phyloP scores from a whole-genome alignment of 2,888 invertebrate species.

The Calephelis perditalis region DNA sequence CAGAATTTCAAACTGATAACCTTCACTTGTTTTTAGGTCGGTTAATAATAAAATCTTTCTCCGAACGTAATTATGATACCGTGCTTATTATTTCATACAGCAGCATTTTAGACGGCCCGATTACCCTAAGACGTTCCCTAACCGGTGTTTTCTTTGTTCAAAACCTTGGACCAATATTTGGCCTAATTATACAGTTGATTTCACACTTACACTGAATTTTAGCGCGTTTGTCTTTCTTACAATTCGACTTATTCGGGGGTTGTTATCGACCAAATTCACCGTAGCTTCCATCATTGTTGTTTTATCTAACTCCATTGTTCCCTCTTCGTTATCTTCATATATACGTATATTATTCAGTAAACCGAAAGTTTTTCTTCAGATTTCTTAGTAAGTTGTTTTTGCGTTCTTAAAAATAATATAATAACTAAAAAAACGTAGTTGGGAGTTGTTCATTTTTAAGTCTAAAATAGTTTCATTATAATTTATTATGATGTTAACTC shows the following conservation, averaged over 20 bases:
- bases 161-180: constrained; percentile 59
- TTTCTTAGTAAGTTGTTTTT: background rate
- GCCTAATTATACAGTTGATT: constrained; percentile 62
- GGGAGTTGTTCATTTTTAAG: too few relatives aligned
- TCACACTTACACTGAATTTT: constrained; percentile 51
- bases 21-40: too few relatives aligned
- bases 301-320: constrained; percentile 14
- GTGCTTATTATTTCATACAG: background rate
- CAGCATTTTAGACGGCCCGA: constrained; percentile 44
- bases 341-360: background rate
- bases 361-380: too few relatives aligned
- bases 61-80: too few relatives aligned
- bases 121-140: constrained; percentile 51
- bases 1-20: too few relatives aligned
- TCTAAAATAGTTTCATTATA: too few relatives aligned
- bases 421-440: too few relatives aligned
- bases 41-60: too few relatives aligned
- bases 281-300: constrained; percentile 16
- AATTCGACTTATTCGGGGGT: constrained; percentile 26
- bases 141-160: constrained; percentile 62
- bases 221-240: constrained; percentile 44
- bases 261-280: constrained; percentile 25
- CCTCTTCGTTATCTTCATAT: constrained; percentile 2
- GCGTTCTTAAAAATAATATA: too few relatives aligned
- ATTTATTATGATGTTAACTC: too few relatives aligned